Conservation (phyloP, 2,797 vertebrate genomes). For the Columba guinea region DNA sequence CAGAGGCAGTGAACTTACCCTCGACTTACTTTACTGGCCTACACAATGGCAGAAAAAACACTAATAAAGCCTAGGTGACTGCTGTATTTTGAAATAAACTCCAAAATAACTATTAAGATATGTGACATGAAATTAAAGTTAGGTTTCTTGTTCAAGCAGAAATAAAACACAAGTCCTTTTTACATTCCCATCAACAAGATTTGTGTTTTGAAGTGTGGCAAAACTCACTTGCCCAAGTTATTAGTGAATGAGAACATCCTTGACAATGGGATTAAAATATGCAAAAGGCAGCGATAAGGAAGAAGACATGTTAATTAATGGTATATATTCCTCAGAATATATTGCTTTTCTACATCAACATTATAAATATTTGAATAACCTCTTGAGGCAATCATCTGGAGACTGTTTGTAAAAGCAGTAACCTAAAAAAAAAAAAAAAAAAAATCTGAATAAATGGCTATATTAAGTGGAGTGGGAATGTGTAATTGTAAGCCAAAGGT, state of each 20-base stretch:
- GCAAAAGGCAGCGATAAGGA: slow-evolving; percentile 39
- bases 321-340: slow-evolving; percentile 33
- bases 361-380: slow-evolving; percentile 68
- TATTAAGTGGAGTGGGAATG: neutral
- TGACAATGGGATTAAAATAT: slow-evolving; percentile 40
- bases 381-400: slow-evolving; percentile 52
- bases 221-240: slow-evolving; percentile 18
- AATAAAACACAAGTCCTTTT: neutral
- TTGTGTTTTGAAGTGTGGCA: neutral
- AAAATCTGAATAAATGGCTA: slow-evolving; percentile 15
- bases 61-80: neutral
- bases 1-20: neutral
- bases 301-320: slow-evolving; percentile 66
- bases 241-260: slow-evolving; percentile 24
- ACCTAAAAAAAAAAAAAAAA: neutral
- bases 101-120: neutral
- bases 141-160: neutral
- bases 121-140: neutral
- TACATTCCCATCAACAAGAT: neutral
- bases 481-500: slow-evolving; percentile 27
- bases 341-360: slow-evolving; percentile 48
- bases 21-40: neutral
- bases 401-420: slow-evolving; percentile 44
- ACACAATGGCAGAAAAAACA: neutral
- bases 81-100: neutral